Conservation (phyloP, 2,888 invertebrate genomes). For the Caenorhabditis becei region DNA sequence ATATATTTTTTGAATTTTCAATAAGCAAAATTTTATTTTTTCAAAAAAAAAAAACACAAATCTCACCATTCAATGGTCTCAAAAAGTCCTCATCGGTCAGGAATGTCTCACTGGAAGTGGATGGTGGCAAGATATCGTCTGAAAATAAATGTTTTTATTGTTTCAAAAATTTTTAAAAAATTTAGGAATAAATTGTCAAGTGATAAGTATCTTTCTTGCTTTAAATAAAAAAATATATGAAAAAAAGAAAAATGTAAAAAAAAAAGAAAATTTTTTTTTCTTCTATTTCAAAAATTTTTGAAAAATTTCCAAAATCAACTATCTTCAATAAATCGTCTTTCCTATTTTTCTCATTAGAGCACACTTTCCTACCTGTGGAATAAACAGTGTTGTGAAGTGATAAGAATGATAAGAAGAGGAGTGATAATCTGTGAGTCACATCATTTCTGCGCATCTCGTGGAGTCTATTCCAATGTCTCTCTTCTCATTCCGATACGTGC, state of each 20-base stretch:
- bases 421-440: constrained; percentile 16
- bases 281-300: no score
- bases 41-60: constrained; percentile 9
- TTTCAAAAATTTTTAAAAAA: not conserved
- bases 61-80: constrained; percentile 68
- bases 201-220: no score
- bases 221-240: no score
- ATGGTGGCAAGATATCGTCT: constrained; percentile 47
- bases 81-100: constrained; percentile 73
- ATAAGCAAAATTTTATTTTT: not conserved
- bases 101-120: constrained; percentile 63
- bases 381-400: not conserved
- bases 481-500: constrained; percentile 40
- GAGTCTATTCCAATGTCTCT: constrained; percentile 20
- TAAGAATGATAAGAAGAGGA: constrained; percentile 15
- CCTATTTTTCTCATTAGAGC: not conserved
- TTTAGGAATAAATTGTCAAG: no score
- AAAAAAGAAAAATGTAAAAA: no score
- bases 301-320: no score
- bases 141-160: constrained; percentile 11
- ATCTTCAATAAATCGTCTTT: no score
- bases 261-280: no score
- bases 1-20: not conserved
- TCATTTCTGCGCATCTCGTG: constrained; percentile 55
- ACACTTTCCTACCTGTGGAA: constrained; percentile 28